Evolutionary conservation across 2,888 invertebrate genomes (phyloP), one percentile per base, ranked within the genome.

Genomic region (Geophilus truncorum): DNA sequence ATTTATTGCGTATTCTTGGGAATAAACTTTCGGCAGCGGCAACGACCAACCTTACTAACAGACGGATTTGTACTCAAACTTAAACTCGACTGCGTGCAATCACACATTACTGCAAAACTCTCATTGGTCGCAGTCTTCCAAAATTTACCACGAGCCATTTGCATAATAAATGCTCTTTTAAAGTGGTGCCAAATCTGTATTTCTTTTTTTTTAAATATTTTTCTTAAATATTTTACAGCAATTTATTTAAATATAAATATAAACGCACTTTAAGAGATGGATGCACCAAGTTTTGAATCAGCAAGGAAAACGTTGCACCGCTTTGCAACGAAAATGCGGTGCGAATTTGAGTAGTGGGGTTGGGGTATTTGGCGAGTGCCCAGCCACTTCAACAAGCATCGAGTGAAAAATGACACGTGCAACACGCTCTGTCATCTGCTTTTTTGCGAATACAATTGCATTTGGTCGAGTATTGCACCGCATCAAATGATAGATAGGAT

Each of bases 401-500:
- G 57, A 23, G 18, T 62, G 57, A 62, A 62, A 62, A 62, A 62
- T 23, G 57, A 62, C 57, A 23, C 57, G 57, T 62, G 57, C 57
- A 62, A 62, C 21, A 18, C 57, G 57, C 57, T n/a, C 21, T 62
- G 57, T 62, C 57, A 62, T 62, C 57, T 62, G 57, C 57, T 62
- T 62, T 40, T 62, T 62, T 62, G 57, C 57, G 57, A 21, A 62
- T 62, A 62, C 57, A 62, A 62, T 62, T 62, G 57, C 57, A 62
- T 23, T 62, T 62, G 57, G 57, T 23, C 57, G 57, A 62, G 57
- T 62, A 62, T 62, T 62, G 57, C 57, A 10, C 57, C 23, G 57
- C 57, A 62, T 10, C 57, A 62, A 62, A 62, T 62, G 57, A 62
- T 62, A 62, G 57, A 62, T 62, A 62, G 57, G 57, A 62, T 62